These are phyloP conservation scores for Gnathonemus longibarbis DNA, from an alignment of 2,113 vertebrate genomes.

Conservation along the genomic window DNA sequence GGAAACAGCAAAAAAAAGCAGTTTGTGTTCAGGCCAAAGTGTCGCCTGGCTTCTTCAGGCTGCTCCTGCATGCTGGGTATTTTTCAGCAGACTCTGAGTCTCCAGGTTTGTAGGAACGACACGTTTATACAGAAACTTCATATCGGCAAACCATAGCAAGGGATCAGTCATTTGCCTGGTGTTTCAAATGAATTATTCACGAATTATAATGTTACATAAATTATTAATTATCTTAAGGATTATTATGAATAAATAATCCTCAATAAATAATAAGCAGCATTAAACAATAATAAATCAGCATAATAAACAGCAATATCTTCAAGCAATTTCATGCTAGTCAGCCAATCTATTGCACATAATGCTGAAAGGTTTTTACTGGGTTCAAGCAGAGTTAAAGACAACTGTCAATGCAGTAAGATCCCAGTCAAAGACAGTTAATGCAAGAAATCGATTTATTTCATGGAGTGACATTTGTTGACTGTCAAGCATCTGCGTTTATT, in stretches of 20 bases:
- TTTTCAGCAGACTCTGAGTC: background rate
- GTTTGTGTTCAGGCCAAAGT: background rate
- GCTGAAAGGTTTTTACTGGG: background rate
- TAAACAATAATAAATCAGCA: background rate
- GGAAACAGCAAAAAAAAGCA: background rate
- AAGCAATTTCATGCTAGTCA: background rate
- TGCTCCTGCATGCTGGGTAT: background rate
- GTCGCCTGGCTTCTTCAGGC: background rate
- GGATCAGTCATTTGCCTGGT: background rate
- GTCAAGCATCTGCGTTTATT: background rate
- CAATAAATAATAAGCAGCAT: background rate
- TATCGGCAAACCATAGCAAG: background rate
- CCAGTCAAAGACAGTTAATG: background rate
- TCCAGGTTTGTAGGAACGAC: background rate
- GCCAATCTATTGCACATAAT: background rate
- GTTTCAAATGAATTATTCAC: background rate
- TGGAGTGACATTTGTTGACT: background rate
- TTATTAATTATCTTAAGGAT: constrained; percentile 6
- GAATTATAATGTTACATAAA: background rate
- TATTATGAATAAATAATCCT: background rate
- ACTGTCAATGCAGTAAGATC: background rate
- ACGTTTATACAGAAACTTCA: background rate
- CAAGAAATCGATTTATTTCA: background rate
- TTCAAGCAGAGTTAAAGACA: background rate
- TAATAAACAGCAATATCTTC: background rate